Evolutionary conservation across 2,797 vertebrate species (phyloP), one percentile per base, ranked within the genome.

Genomic region (Tinamus major): DNA sequence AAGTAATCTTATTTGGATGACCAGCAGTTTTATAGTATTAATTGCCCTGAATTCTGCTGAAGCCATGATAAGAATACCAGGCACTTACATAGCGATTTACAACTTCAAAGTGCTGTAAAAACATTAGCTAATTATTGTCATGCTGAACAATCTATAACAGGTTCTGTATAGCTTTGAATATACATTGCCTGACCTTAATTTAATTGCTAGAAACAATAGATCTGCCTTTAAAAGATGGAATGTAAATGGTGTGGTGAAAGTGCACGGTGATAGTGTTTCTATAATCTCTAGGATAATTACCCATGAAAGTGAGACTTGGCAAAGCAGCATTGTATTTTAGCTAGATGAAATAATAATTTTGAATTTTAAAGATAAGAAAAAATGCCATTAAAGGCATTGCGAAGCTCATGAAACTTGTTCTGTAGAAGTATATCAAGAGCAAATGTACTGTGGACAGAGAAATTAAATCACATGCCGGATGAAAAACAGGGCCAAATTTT

Each of bases 1-100:
- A 92, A 86, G 95, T 69, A 83, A 91, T 95, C 33, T 56, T 92
- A 72, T 86, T 94, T 94, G 92, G 95, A 96, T 94, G 94, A 90
- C 87, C 94, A 91, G 79, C 68, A 59, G 58, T 68, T 85, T 91
- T 69, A 87, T 59, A 76, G 27, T 95, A 92, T 86, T 93, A 92
- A 94, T 94, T 92, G 67, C 72, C 49, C 87, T 85, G 65, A 94
- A 83, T 92, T 87, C 89, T 92, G 63, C 81, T 81, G 81, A 87
- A 97, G 77, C 94, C 78, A 87, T 37, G 72, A 75, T 93, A 87
- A 95, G 85, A 95, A 67, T 65, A 70, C 79, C 37, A 70, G 87
- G 85, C 87, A 94, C 85, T 93, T 87, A 89, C 72, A 55, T 79
- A 91, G 71, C 59, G 85, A 95, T 92, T 96, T 89, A 39, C 70